Base-by-base conservation (phyloP, 2,888 invertebrate species). In the Ceriagrion tenellum region DNA sequence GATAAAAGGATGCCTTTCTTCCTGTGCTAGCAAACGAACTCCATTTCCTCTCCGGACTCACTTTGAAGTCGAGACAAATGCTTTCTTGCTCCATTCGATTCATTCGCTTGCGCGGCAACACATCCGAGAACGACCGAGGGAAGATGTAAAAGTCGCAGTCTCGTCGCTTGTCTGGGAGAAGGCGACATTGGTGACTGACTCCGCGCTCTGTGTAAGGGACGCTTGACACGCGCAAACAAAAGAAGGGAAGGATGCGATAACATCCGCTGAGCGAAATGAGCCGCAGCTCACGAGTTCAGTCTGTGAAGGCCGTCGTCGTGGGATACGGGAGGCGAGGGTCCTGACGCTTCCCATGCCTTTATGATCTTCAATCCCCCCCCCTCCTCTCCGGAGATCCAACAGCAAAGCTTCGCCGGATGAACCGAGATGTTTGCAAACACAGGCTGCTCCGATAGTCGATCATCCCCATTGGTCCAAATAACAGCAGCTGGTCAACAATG, bases 191-290 rank as follows among this genome's bases (percentile, higher is more conserved):
- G 18, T 59, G 59, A 59, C 59, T 16, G 81, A 81, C 81, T 81
- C 81, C 30, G 30, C 35, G n/a, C 69, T 3, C 81, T n/a, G 69
- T 23, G 20, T 1, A n/a, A 4, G 69, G 26, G 6, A n/a, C 30
- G 13, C 30, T 16, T 35, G 30, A 81, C 35, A 18, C 30, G 12
- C 16, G 81, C 35, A 81, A 35, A 81, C 81, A 81, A 81, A 81
- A 81, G 81, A 81, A 81, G 81, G 81, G 81, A 35, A 26, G 35
- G 81, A 81, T 81, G 81, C 81, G 81, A 81, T 35, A 81, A 35
- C 81, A 81, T 81, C 81, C 35, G 35, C 4, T 20, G 69, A n/a
- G 69, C 18, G 69, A 30, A 26, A 35, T 12, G 74, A 35, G 26
- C 26, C 35, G 74, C 30, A 81, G 1, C 13, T 35, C n/a, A 35